Conservation (phyloP, 2,888 invertebrate species). For the Aphodius granarius region DNA sequence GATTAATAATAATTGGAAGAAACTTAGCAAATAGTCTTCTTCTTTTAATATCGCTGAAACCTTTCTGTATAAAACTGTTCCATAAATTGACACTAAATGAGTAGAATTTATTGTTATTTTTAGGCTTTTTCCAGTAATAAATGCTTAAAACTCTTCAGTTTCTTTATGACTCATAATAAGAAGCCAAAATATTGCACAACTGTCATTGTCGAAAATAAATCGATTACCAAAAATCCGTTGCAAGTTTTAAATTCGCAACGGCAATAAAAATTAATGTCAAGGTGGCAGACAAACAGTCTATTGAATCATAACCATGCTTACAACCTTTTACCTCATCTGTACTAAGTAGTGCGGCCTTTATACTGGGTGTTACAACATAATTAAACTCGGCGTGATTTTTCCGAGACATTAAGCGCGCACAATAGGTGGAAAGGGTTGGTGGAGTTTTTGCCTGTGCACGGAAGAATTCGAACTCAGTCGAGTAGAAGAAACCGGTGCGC, state of each 20-base stretch:
- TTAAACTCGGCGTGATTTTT: conserved; percentile 53
- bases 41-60: too few species aligned
- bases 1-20: too few species aligned
- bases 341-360: conserved; percentile 23
- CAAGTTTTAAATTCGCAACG: not conserved
- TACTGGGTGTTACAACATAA: conserved; percentile 48
- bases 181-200: not conserved
- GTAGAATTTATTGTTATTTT: too few species aligned
- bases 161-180: not conserved
- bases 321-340: too few species aligned
- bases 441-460: conserved; percentile 45
- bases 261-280: conserved; percentile 25
- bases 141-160: too few species aligned
- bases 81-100: too few species aligned
- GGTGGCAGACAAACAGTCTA: conserved; percentile 16
- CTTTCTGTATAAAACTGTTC: too few species aligned
- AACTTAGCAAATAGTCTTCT: too few species aligned
- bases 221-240: not conserved
- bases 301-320: conserved; percentile 16
- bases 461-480: conserved; percentile 36
- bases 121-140: too few species aligned
- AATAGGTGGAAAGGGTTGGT: conserved; percentile 50
- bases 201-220: not conserved
- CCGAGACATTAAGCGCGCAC: conserved; percentile 50
- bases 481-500: conserved; percentile 33